These are phyloP conservation scores for Unio delphinus DNA, from an alignment of 2,888 invertebrate genomes.

Conservation along the genomic window DNA sequence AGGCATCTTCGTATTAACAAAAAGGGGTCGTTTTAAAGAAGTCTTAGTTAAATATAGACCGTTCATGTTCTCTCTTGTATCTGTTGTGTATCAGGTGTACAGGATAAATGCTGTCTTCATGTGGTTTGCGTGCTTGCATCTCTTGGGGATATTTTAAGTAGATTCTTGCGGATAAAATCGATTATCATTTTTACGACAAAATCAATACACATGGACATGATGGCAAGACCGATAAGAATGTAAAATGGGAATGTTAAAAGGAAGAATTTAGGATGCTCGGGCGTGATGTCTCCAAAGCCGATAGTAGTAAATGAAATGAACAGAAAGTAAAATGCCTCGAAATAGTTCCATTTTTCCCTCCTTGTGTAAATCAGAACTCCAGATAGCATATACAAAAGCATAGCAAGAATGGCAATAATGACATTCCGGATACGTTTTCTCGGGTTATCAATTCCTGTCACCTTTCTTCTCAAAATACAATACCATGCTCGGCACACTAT, in stretches of 20 bases:
- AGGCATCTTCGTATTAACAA: too few species aligned
- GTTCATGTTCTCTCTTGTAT: too few species aligned
- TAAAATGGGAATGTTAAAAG: slow-evolving; percentile 90
- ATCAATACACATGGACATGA: slow-evolving; percentile 97
- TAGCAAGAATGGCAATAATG: slow-evolving; percentile 85
- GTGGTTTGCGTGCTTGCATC: too few species aligned
- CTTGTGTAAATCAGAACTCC: slow-evolving; percentile 83
- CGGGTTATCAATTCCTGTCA: slow-evolving; percentile 1
- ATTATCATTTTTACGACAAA: slow-evolving; percentile 77
- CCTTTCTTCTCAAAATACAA: neutral
- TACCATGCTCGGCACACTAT: neutral
- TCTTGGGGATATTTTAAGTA: too few species aligned
- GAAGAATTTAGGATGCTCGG: slow-evolving; percentile 88
- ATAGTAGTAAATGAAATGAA: slow-evolving; percentile 77
- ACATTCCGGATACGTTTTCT: slow-evolving; percentile 90
- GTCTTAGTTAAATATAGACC: too few species aligned
- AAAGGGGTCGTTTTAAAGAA: too few species aligned
- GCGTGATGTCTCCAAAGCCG: slow-evolving; percentile 94
- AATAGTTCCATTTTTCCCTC: slow-evolving; percentile 85
- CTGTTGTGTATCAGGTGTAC: too few species aligned
- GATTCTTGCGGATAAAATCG: too few species aligned
- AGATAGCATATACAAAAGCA: slow-evolving; percentile 87
- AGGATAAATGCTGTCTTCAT: too few species aligned
- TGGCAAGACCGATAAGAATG: slow-evolving; percentile 91
- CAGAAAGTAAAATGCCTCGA: slow-evolving; percentile 95